Evolutionary conservation across 2,797 vertebrate genomes (phyloP), one percentile per base, ranked within the genome.

Genomic region (Labeo calbasu): DNA sequence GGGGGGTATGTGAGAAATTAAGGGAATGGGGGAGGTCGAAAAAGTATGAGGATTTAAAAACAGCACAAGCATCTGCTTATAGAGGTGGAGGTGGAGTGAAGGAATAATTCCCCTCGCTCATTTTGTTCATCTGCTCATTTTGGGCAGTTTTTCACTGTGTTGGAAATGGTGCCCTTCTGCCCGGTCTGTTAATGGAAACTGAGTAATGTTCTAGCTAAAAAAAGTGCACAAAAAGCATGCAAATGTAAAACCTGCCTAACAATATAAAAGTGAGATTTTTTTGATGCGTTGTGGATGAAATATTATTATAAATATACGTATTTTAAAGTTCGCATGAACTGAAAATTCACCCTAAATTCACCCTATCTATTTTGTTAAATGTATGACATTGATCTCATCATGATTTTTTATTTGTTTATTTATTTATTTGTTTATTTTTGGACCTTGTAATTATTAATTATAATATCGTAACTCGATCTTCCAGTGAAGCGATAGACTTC

Each of bases 121-220:
- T 84, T 87, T 87, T 79, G 73, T 82, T 83, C 59, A 73, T 86
- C 55, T 61, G 21, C 51, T 68, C 46, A 73, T 40, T 73, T 73
- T 51, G 50, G 28, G 28, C 63, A 8, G 28, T 68, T 50, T 53
- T 59, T 2, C 6, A n/a, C 32, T 68, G 36, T 50, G 48, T 40
- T 2, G 1, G 11, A 83, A 55, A 66, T 53, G 46, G 25, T 53
- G 59, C 12, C n/a, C n/a, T 13, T 17, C 11, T 51, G 19, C 23
- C 25, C 1, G 1, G 12, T 13, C 76, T 28, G 57, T 63, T 59
- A 77, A 17, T 63, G 57, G 57, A 77, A 77, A 77, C 12, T 3
- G 14, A 55, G 51, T 2, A 13, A 3, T 76, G 19, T 53, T 21
- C 50, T 75, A 75, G 71, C 48, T 21, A 32, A 5, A 73, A 36